These are phyloP conservation scores for Strongylocentrotus purpuratus DNA, from an alignment of 35 echinoderm and acorn worm genomes.

Conservation along the genomic window DNA sequence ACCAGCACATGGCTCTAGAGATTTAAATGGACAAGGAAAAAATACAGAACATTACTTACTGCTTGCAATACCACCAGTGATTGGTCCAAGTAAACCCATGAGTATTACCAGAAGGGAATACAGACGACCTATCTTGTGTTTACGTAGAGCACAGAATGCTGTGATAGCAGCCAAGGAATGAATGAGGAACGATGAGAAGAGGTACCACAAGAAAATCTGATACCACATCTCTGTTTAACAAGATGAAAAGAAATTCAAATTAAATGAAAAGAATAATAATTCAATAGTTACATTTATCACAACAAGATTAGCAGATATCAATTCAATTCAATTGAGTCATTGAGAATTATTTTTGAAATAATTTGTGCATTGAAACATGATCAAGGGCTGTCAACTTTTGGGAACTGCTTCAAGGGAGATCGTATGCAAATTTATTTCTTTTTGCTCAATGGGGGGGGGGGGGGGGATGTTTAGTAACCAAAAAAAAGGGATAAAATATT, in stretches of 20 bases:
- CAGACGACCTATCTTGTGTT: slow-evolving; percentile 85
- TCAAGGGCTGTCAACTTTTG: too few relatives aligned
- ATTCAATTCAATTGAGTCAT: not conserved
- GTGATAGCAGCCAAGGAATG: slow-evolving; percentile 71
- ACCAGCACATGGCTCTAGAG: not conserved
- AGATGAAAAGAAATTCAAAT: slow-evolving; percentile 7
- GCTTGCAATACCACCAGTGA: slow-evolving; percentile 88
- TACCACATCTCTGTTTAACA: slow-evolving; percentile 92
- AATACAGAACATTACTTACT: slow-evolving; percentile 66
- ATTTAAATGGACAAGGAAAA: not conserved
- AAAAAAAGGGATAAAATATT: too few relatives aligned
- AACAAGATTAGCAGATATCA: not conserved
- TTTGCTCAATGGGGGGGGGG: too few relatives aligned
- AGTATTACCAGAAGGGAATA: slow-evolving; percentile 79
- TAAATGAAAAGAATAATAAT: not conserved
- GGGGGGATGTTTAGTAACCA: too few relatives aligned
- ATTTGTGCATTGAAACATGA: too few relatives aligned
- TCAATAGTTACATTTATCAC: not conserved
- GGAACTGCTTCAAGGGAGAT: too few relatives aligned
- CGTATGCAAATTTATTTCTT: too few relatives aligned
- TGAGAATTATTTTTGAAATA: too few relatives aligned
- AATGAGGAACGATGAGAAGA: slow-evolving; percentile 92
- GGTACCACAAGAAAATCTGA: slow-evolving; percentile 90
- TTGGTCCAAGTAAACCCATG: slow-evolving; percentile 93
- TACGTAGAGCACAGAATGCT: slow-evolving; percentile 78